phyloP scores from a whole-genome alignment of 2,888 invertebrate genomes.

The Nomada hirtipes region DNA sequence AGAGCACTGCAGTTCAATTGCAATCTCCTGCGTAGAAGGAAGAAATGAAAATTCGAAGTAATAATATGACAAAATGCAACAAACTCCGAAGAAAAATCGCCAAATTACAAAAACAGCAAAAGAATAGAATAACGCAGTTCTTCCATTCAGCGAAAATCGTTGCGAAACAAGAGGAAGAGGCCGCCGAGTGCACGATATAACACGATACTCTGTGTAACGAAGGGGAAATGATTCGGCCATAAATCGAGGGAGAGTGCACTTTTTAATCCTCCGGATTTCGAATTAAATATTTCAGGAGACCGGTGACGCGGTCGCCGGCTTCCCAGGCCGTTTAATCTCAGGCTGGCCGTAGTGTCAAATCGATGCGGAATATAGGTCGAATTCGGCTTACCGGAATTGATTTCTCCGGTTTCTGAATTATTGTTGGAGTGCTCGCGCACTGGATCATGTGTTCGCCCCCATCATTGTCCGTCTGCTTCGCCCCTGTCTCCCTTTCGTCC shows the following conservation, averaged over 20 bases:
- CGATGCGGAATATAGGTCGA: conserved; percentile 72
- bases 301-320: conserved; percentile 60
- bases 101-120: not conserved
- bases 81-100: not conserved
- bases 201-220: not conserved
- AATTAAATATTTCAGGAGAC: conserved; percentile 67
- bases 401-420: conserved; percentile 67
- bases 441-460: conserved; percentile 13
- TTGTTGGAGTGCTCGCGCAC: conserved; percentile 41
- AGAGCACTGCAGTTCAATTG: no score
- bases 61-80: not conserved
- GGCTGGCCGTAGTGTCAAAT: conserved; percentile 64
- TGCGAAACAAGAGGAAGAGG: not conserved
- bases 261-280: conserved; percentile 67
- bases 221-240: conserved; percentile 31
- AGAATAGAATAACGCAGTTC: no score
- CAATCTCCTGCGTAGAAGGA: no score
- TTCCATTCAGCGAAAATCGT: not conserved
- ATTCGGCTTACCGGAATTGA: conserved; percentile 71
- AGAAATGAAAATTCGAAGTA: no score
- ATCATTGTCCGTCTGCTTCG: no score
- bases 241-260: conserved; percentile 45
- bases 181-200: not conserved
- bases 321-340: conserved; percentile 64
- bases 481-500: no score